These are phyloP conservation scores for Cistogaster globosa DNA, from an alignment of 2,888 invertebrate genomes.

Conservation along the genomic window DNA sequence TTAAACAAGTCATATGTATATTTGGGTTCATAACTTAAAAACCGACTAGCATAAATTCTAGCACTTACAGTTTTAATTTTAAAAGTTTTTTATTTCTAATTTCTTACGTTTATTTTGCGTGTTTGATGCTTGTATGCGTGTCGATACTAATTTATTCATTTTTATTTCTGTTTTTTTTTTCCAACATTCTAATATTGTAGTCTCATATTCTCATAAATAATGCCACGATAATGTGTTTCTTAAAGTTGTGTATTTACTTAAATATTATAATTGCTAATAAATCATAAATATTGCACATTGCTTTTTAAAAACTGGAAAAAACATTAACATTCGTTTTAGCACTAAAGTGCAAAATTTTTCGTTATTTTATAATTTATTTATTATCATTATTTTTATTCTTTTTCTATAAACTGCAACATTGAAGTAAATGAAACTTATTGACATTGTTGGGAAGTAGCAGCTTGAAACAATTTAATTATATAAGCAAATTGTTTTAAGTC, in stretches of 20 bases:
- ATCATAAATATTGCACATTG: slow-evolving; percentile 50
- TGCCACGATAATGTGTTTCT: slow-evolving; percentile 65
- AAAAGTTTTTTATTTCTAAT: not conserved
- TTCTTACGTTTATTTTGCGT: slow-evolving; percentile 54
- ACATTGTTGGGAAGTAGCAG: slow-evolving; percentile 1
- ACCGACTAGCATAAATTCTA: slow-evolving; percentile 66
- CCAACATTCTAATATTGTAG: slow-evolving; percentile 52
- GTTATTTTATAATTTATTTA: not conserved
- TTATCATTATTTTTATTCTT: slow-evolving; percentile 12
- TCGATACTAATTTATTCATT: slow-evolving; percentile 65
- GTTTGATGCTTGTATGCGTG: slow-evolving; percentile 60
- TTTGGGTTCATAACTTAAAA: slow-evolving; percentile 37
- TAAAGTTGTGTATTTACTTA: slow-evolving; percentile 41
- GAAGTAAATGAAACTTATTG: slow-evolving; percentile 31
- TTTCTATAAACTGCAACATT: slow-evolving; percentile 38
- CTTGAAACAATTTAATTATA: slow-evolving; percentile 24
- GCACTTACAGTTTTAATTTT: slow-evolving; percentile 56
- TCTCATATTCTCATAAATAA: slow-evolving; percentile 68
- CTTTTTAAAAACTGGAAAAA: slow-evolving; percentile 51
- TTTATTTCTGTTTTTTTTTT: slow-evolving; percentile 41
- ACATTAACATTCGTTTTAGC: slow-evolving; percentile 65
- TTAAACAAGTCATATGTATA: slow-evolving; percentile 24
- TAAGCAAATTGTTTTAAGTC: slow-evolving; percentile 51
- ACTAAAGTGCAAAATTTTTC: slow-evolving; percentile 60
- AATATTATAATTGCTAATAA: slow-evolving; percentile 68